Conservation (phyloP, 2,797 vertebrate genomes). For the Eulemur mongoz region DNA sequence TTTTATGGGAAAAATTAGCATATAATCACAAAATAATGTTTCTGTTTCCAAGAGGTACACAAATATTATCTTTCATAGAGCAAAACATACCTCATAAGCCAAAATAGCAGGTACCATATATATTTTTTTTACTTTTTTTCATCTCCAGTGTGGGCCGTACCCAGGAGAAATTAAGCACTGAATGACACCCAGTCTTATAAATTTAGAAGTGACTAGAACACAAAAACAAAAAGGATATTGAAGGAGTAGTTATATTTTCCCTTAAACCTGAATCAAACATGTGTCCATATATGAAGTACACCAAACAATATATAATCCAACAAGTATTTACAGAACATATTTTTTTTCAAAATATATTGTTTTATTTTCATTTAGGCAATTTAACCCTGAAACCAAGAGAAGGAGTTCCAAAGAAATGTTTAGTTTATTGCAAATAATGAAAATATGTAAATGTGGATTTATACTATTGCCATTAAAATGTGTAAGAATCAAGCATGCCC, state of each 20-base stretch:
- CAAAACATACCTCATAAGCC: not conserved
- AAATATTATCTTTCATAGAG: conserved; percentile 12
- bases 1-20: not conserved
- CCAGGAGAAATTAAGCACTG: not conserved
- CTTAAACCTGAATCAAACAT: conserved; percentile 19
- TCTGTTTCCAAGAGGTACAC: conserved; percentile 5
- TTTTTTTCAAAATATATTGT: not conserved
- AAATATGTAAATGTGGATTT: conserved; percentile 19
- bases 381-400: not conserved
- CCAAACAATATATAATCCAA: conserved; percentile 6
- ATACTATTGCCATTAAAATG: conserved; percentile 23
- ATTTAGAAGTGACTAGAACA: conserved; percentile 20
- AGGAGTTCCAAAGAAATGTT: not conserved
- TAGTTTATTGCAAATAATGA: conserved; percentile 33
- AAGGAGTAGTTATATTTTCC: conserved; percentile 1
- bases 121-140: not conserved
- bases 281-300: not conserved
- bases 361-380: conserved; percentile 2
- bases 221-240: conserved; percentile 15
- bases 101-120: not conserved
- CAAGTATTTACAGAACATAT: not conserved
- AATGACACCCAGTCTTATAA: not conserved
- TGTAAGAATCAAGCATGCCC: not conserved
- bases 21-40: conserved; percentile 38
- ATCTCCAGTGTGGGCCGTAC: not conserved